Base-by-base conservation (phyloP, 2,888 invertebrate species). In the Agrochola lota region DNA sequence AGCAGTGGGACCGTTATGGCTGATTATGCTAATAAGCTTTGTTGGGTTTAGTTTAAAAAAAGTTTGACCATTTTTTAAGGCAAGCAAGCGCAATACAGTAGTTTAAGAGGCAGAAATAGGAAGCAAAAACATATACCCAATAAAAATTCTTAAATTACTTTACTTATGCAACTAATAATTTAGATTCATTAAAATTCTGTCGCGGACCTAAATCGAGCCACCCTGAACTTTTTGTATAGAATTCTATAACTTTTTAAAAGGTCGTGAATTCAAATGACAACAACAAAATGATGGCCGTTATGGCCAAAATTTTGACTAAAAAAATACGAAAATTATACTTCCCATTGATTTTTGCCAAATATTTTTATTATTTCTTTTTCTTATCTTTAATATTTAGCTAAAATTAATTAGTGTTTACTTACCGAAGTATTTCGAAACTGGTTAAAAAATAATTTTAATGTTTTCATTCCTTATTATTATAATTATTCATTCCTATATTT, bases 401-500 rank as follows among this genome's bases (percentile, higher is more conserved):
- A 71, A 67, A 46, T 66, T 68, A 67, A 62, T 3, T 70, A 63
- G 40, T 60, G 9, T 43, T 66, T 46, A 67, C 2, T 30, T 35
- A 55, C 12, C 23, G 46, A 52, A 63, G 49, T 70, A 66, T 76
- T 82, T 30, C 26, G 0, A 59, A 62, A 71, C 60, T 23, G 5
- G 4, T 62, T 49, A 46, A 35, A 72, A 59, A 60, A 0, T 17
- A 0, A 23, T 59, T n/a, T 52, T 43, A 7, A 26, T 30, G 5
- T 73, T 62, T 74, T 57, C 63, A 69, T 84, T 80, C 64, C 72
- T 84, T 69, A 26, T 43, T 35, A 26, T 52, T 35, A 23, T 49
- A 40, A 46, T 30, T 30, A 64, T 85, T 59, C 67, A 81, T 81
- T 76, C 63, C 76, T 43, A 60, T 52, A 30, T 62, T 80, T 74